Base-by-base conservation (phyloP, 2,888 invertebrate species). In the Ernsta delagoae region DNA sequence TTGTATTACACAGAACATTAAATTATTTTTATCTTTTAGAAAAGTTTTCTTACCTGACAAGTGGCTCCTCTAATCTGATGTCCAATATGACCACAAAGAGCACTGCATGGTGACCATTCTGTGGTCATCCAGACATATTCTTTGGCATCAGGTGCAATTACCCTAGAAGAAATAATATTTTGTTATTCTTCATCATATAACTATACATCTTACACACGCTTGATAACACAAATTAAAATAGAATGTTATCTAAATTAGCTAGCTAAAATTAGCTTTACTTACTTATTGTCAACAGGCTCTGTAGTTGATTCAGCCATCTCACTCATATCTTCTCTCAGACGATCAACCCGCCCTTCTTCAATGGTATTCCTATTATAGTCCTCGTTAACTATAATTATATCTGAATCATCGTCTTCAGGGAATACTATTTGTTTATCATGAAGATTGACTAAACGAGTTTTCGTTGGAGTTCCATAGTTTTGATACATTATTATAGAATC, bases 41-140 rank as follows among this genome's bases (percentile, higher is more conserved):
- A 31, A 31, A 3, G 31, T 31, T 31, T 1, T 31, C 3, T 31
- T 71, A 96, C 96, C 86, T 97, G 95, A 80, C 97, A 97, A 71
- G 96, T 95, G 0, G 95, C 95, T 64, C 95, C 95, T 76, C 96
- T 94, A 83, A 96, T 95, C 94, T 96, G 94, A 73, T 94, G 94
- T 1, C 98, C 98, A 66, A 94, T 94, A 54, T 96, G 96, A 0
- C 97, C 97, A 79, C 98, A 98, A 0, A 95, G 95, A 74, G 96
- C 96, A 1, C 97, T 97, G 83, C 98, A 98, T 11, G 95, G 94
- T 0, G 98, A 96, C 98, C 98, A 99, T 8, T 96, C 96, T 0
- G 96, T 96, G 9, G 96, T 95, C 81, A 95, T 94, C 98, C 98
- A 98, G 75, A 96, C 95, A 83, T 97, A 97, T 77, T 95, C 88